Evolutionary conservation across 2,113 vertebrate genomes (phyloP).

Genomic region (Chrysemys picta): DNA sequence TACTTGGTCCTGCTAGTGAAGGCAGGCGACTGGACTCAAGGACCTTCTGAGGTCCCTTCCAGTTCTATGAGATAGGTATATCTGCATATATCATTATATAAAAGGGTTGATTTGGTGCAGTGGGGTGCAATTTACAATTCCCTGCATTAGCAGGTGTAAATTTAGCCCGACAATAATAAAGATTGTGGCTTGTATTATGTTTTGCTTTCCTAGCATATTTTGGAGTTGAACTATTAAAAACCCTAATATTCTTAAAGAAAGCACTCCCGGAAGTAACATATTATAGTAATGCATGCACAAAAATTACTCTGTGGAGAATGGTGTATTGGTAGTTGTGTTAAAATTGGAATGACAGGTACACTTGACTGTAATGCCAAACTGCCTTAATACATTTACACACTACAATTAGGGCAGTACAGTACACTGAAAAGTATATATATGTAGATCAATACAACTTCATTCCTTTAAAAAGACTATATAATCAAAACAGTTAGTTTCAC

Average conservation of each 20-base stretch:
- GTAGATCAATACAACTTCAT: fast-evolving
- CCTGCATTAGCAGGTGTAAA: neutral
- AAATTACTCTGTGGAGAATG: neutral
- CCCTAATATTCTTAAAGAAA: neutral
- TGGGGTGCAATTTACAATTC: neutral
- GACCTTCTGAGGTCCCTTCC: no score
- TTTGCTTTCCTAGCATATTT: neutral
- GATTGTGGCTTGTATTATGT: fast-evolving
- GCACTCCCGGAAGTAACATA: neutral
- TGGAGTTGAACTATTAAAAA: neutral
- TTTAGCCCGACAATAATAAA: neutral
- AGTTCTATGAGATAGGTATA: no score
- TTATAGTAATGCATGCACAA: neutral
- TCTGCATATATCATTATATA: no score
- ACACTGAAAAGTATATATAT: fast-evolving
- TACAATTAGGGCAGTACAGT: neutral
- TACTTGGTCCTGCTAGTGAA: no score
- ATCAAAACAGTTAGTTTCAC: neutral
- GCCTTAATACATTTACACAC: neutral
- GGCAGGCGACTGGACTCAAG: no score
- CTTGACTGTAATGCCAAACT: neutral
- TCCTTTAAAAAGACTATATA: neutral
- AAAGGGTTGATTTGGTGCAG: neutral
- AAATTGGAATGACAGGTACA: neutral
- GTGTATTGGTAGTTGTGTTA: neutral